phyloP scores from a whole-genome alignment of 1,140 invertebrate genomes.

The Hestina assimilis region DNA sequence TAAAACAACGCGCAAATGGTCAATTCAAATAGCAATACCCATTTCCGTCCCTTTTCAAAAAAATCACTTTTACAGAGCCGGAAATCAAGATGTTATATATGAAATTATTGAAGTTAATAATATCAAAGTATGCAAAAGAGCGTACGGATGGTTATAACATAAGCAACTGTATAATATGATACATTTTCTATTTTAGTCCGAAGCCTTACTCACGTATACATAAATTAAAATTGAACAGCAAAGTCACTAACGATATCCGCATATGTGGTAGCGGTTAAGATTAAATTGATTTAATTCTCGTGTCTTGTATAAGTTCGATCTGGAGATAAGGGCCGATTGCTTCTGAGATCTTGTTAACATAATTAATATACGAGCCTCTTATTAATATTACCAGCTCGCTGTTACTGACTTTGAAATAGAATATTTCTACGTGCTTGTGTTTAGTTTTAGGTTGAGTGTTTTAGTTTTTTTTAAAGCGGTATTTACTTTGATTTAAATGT shows the following conservation, averaged over 20 bases:
- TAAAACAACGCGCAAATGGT: too few relatives aligned
- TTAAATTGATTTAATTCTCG: slow-evolving; percentile 51
- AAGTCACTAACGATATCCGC: slow-evolving; percentile 8
- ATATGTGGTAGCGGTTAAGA: slow-evolving; percentile 41
- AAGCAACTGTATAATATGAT: background rate
- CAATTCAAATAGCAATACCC: too few relatives aligned
- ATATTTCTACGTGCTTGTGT: background rate
- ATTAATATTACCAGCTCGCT: slow-evolving; percentile 12
- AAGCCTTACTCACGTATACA: background rate
- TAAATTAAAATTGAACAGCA: slow-evolving; percentile 2
- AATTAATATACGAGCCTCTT: slow-evolving; percentile 22
- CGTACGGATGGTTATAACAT: too few relatives aligned
- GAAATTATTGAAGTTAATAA: too few relatives aligned
- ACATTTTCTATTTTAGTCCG: background rate
- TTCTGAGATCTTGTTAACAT: slow-evolving; percentile 39
- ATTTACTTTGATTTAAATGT: too few relatives aligned
- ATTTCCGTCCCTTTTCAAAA: too few relatives aligned
- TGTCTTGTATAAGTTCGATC: slow-evolving; percentile 41
- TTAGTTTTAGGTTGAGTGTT: too few relatives aligned
- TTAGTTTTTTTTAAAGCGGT: too few relatives aligned
- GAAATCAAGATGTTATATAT: too few relatives aligned
- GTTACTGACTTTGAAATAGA: background rate
- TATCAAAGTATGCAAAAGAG: too few relatives aligned
- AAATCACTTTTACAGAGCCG: too few relatives aligned
- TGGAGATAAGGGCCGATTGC: slow-evolving; percentile 30